Evolutionary conservation across 2,113 vertebrate species (phyloP).

Genomic region (Aramus guarauna): DNA sequence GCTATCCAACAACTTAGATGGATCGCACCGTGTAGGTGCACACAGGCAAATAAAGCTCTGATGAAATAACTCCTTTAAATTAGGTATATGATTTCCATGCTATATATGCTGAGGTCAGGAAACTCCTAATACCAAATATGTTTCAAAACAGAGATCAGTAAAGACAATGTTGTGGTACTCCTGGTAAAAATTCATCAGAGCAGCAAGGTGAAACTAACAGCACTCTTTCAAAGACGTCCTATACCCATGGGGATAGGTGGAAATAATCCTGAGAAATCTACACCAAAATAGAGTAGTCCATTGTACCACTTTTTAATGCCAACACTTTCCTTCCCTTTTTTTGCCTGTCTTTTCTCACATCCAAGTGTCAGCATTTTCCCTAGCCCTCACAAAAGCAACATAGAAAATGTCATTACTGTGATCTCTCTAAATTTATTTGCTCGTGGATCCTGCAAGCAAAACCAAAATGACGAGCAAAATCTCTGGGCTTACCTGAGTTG

Average conservation of each 20-base stretch:
- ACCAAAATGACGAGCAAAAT: neutral
- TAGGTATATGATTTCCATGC: neutral
- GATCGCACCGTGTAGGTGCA: neutral
- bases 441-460: neutral
- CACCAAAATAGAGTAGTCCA: neutral
- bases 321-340: neutral
- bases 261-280: neutral
- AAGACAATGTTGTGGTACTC: neutral
- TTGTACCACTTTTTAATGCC: neutral
- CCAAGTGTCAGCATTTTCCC: neutral
- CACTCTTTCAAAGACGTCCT: neutral
- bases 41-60: neutral
- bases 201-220: neutral
- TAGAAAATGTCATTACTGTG: neutral
- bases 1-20: neutral
- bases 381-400: neutral
- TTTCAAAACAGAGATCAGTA: neutral
- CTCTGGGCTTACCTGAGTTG: neutral
- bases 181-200: neutral
- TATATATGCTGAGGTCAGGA: neutral
- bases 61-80: slow-evolving; percentile 5
- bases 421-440: neutral
- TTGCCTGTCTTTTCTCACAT: neutral
- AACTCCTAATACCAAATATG: neutral
- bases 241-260: neutral